A percentile compares a stretch with the other conserved stretches of the same genome.
Evolutionary conservation across 2,113 vertebrate genomes (phyloP).

Genomic region (Lepus timidus): DNA sequence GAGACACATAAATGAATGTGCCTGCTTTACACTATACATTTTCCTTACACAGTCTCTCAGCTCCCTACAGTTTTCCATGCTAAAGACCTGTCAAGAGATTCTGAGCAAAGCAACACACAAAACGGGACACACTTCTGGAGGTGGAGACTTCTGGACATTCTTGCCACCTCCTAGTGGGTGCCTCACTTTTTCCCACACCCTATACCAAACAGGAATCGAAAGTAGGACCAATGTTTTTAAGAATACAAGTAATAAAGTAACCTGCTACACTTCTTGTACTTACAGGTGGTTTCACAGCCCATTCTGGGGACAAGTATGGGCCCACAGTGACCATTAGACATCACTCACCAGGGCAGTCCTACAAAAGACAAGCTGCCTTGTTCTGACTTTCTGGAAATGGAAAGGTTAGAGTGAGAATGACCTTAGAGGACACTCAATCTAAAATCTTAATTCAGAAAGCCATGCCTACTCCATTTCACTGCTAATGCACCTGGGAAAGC

Average conservation of each 20-base stretch:
- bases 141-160: not conserved
- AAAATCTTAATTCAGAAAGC: not conserved
- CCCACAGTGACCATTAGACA: not conserved
- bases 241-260: not conserved
- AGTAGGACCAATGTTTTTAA: not conserved
- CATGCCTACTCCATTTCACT: not conserved
- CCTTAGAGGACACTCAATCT: not conserved
- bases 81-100: not conserved
- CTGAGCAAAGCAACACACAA: not conserved
- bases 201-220: not conserved
- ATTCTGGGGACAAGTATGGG: not conserved
- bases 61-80: not conserved
- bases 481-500: not conserved
- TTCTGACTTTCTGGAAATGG: not conserved
- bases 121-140: not conserved
- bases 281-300: not conserved
- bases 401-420: not conserved
- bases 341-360: not conserved
- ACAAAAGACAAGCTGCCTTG: not conserved
- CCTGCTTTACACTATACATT: not conserved
- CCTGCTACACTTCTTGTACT: not conserved
- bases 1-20: not conserved
- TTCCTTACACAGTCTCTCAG: not conserved
- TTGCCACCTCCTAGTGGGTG: not conserved
- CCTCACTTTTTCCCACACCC: not conserved